phyloP scores from a whole-genome alignment of 2,113 vertebrate genomes.

The Cisticola juncidis region DNA sequence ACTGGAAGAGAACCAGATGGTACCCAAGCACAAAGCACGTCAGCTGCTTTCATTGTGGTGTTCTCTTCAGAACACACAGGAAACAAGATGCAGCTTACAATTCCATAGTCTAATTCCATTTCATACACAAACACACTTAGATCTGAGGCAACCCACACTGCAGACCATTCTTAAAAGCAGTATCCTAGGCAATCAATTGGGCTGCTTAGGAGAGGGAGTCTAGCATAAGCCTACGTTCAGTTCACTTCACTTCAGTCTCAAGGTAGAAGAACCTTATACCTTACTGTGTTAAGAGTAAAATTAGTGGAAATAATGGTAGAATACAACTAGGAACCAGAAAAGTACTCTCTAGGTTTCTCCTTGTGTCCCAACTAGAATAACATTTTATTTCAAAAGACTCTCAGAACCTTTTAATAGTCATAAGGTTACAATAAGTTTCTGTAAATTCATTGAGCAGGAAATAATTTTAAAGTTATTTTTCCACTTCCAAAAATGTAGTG shows the following conservation, averaged over 20 bases:
- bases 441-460: not conserved
- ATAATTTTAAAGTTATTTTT: slow-evolving; percentile 20
- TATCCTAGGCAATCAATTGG: not conserved
- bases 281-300: not conserved
- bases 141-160: not conserved
- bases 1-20: not conserved
- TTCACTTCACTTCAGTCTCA: not conserved
- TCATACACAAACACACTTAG: not conserved
- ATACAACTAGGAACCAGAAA: not conserved
- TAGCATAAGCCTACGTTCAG: not conserved
- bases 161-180: not conserved
- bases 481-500: not conserved
- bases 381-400: not conserved
- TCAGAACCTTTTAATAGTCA: not conserved
- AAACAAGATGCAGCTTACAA: not conserved
- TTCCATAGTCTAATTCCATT: not conserved
- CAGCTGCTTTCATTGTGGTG: not conserved
- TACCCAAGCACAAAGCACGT: not conserved
- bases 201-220: not conserved
- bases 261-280: not conserved
- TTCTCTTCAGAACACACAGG: not conserved
- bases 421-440: not conserved
- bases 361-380: not conserved
- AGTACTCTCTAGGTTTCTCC: not conserved
- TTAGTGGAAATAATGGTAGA: not conserved